Percentiles rank a stretch among this genome's conserved stretches.
Conservation (phyloP, 2,888 invertebrate genomes). For the Corythucha ciliata region DNA sequence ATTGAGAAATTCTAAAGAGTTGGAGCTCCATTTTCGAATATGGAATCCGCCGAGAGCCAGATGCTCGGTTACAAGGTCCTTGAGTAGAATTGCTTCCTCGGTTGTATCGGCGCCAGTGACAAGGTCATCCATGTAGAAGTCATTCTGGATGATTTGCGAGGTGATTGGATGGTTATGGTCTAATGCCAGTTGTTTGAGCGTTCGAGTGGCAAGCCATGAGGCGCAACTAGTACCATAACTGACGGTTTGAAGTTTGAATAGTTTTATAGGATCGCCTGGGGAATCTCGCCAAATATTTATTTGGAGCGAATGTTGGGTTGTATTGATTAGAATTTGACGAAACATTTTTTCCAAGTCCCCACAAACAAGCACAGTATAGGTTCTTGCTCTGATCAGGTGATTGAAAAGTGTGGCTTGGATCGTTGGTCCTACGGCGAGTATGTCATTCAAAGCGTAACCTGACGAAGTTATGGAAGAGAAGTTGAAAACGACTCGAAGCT, state of each 20-base stretch:
- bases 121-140: too few species aligned
- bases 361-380: constrained; percentile 19
- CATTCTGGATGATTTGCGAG: too few species aligned
- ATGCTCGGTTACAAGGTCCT: too few species aligned
- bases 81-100: too few species aligned
- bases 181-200: constrained; percentile 11
- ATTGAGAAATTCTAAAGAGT: too few species aligned
- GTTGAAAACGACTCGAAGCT: constrained; percentile 38
- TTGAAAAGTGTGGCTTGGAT: constrained; percentile 25
- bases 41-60: too few species aligned
- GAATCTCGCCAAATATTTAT: constrained; percentile 34
- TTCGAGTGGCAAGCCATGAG: constrained; percentile 23
- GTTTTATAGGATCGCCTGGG: constrained; percentile 26
- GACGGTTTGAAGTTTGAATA: constrained; percentile 31
- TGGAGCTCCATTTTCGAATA: too few species aligned
- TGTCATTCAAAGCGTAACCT: constrained; percentile 29
- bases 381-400: constrained; percentile 22
- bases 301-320: constrained; percentile 29
- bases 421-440: constrained; percentile 23
- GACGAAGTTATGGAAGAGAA: constrained; percentile 30
- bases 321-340: constrained; percentile 30
- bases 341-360: constrained; percentile 38
- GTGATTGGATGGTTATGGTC: too few species aligned
- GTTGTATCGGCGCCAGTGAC: too few species aligned
- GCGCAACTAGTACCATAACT: constrained; percentile 34